These are phyloP conservation scores for Atta colombica DNA, from an alignment of 1,140 invertebrate genomes.

Conservation along the genomic window DNA sequence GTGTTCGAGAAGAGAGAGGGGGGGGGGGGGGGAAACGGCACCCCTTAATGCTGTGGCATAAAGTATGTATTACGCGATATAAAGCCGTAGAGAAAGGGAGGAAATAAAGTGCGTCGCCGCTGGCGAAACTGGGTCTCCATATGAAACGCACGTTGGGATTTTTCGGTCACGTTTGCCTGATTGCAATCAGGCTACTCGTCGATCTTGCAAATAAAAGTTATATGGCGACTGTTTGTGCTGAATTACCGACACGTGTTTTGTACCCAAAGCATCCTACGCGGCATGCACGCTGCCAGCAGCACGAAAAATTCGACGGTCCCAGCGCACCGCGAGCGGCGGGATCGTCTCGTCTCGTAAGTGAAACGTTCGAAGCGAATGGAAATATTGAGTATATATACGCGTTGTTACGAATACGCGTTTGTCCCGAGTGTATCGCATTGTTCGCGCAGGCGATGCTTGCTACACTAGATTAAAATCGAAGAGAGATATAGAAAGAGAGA, in stretches of 20 bases:
- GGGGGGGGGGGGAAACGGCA: background rate
- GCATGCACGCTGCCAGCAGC: constrained; percentile 39
- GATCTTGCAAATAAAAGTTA: constrained; percentile 76
- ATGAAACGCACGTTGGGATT: constrained; percentile 66
- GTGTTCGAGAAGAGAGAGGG: constrained; percentile 17
- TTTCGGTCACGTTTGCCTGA: constrained; percentile 76
- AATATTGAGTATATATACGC: constrained; percentile 53
- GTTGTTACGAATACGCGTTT: constrained; percentile 56
- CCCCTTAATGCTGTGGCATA: constrained; percentile 63
- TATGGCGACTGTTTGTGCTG: constrained; percentile 67
- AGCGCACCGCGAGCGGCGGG: constrained; percentile 35
- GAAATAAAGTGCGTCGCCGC: constrained; percentile 53
- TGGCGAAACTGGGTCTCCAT: constrained; percentile 60
- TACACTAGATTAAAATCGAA: constrained; percentile 53
- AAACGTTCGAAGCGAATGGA: constrained; percentile 63
- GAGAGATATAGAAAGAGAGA: background rate
- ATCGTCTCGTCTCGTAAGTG: constrained; percentile 63
- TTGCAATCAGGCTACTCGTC: constrained; percentile 74
- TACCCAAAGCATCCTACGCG: constrained; percentile 60
- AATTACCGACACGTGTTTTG: constrained; percentile 68
- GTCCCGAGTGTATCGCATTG: constrained; percentile 54
- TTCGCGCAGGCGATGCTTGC: constrained; percentile 40
- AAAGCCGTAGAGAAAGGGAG: constrained; percentile 53
- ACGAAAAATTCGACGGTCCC: constrained; percentile 61
- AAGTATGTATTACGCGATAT: constrained; percentile 68